A percentile compares a stretch with the other conserved stretches of the same genome.
Conservation (phyloP, 2,888 invertebrate species). For the Cyaniris semiargus region DNA sequence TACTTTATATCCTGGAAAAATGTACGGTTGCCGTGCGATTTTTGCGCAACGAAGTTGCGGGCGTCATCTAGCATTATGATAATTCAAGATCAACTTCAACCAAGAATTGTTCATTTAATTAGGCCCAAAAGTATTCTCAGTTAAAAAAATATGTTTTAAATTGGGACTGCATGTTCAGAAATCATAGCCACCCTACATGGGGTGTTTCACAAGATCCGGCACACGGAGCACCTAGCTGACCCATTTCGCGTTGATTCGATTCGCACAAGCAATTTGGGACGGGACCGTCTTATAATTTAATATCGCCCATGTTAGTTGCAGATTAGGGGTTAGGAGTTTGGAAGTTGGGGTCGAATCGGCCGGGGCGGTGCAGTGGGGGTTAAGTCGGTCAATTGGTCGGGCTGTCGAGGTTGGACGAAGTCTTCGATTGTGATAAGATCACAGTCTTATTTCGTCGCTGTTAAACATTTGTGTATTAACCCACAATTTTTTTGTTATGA, state of each 20-base stretch:
- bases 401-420: neutral
- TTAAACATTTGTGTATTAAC: too few relatives aligned
- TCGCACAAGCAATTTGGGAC: constrained; percentile 29
- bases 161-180: neutral
- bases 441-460: neutral
- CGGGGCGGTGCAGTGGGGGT: neutral
- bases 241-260: constrained; percentile 24
- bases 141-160: too few relatives aligned
- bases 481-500: too few relatives aligned
- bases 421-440: neutral
- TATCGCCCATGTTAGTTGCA: constrained; percentile 5
- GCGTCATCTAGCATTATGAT: too few relatives aligned
- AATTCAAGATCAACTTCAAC: too few relatives aligned
- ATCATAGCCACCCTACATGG: neutral
- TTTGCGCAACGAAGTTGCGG: too few relatives aligned
- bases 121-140: too few relatives aligned
- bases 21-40: too few relatives aligned
- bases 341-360: neutral
- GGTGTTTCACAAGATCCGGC: neutral
- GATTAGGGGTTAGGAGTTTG: neutral
- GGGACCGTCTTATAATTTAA: constrained; percentile 27
- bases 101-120: too few relatives aligned
- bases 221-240: neutral
- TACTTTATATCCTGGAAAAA: too few relatives aligned
- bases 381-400: neutral